Evolutionary conservation across 2,888 invertebrate species (phyloP).

Genomic region (Crossocerus cetratus): DNA sequence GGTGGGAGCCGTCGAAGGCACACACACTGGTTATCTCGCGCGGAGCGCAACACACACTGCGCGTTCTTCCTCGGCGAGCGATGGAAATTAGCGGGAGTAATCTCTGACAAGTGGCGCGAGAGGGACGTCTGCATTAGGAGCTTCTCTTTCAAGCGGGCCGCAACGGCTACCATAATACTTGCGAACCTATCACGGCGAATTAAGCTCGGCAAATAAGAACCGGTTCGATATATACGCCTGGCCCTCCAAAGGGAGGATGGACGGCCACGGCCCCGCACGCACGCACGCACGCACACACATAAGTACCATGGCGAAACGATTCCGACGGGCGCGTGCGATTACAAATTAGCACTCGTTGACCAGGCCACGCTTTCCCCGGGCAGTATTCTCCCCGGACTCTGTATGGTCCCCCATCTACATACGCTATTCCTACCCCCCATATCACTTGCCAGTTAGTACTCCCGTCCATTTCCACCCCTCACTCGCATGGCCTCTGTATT

Average conservation of each 20-base stretch:
- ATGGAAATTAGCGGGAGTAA: too few species aligned
- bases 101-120: too few species aligned
- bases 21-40: not conserved
- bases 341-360: constrained; percentile 36
- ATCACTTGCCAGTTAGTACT: not conserved
- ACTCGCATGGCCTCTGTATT: not conserved
- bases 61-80: too few species aligned
- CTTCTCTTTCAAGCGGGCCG: too few species aligned
- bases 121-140: too few species aligned
- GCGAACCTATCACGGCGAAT: constrained; percentile 18
- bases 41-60: not conserved
- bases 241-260: not conserved
- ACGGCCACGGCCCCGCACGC: not conserved
- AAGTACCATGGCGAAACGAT: constrained; percentile 7
- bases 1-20: not conserved
- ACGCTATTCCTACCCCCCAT: not conserved
- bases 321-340: constrained; percentile 39
- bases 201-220: constrained; percentile 40
- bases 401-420: constrained; percentile 29
- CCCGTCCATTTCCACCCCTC: not conserved
- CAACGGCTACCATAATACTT: too few species aligned
- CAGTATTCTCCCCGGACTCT: constrained; percentile 46
- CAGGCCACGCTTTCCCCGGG: constrained; percentile 34
- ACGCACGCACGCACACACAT: constrained; percentile 6
- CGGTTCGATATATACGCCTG: constrained; percentile 38